These are phyloP conservation scores for Polydrusus tereticollis DNA, from an alignment of 2,888 invertebrate genomes.

Conservation along the genomic window DNA sequence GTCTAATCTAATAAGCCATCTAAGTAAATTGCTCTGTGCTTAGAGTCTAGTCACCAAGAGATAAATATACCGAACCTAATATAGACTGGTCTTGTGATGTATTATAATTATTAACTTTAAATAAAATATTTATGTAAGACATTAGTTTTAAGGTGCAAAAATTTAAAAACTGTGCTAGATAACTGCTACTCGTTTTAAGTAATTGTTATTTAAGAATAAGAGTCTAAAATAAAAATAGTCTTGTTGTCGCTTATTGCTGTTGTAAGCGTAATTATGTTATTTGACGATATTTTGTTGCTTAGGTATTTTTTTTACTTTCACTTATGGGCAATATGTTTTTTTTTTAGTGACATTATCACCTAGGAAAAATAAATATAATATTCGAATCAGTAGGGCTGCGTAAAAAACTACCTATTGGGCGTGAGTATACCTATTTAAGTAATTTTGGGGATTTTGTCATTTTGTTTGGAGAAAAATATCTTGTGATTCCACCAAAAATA, in stretches of 20 bases:
- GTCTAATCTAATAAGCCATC: too few relatives aligned
- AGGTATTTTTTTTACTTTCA: constrained; percentile 29
- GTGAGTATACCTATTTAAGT: too few relatives aligned
- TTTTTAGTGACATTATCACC: constrained; percentile 4
- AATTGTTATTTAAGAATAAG: constrained; percentile 47
- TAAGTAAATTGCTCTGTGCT: too few relatives aligned
- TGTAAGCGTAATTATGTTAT: constrained; percentile 46
- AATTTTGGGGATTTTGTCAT: too few relatives aligned
- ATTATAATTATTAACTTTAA: constrained; percentile 33
- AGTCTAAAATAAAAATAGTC: constrained; percentile 44
- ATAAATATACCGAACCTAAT: constrained; percentile 46
- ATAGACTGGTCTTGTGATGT: constrained; percentile 57
- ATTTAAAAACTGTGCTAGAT: constrained; percentile 11
- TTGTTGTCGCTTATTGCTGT: constrained; percentile 55
- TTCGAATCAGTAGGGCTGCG: too few relatives aligned
- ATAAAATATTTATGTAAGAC: constrained; percentile 38
- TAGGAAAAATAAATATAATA: not conserved
- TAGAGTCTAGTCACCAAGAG: not conserved
- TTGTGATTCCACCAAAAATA: too few relatives aligned
- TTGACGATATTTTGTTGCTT: constrained; percentile 40
- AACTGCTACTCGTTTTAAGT: constrained; percentile 33
- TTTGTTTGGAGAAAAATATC: too few relatives aligned
- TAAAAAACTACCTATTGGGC: too few relatives aligned
- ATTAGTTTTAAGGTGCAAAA: constrained; percentile 41
- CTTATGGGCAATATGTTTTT: not conserved